A percentile compares a stretch with the other conserved stretches of the same genome.
These are phyloP conservation scores for Galeruca laticollis DNA, from an alignment of 2,888 invertebrate species.

Conservation along the genomic window DNA sequence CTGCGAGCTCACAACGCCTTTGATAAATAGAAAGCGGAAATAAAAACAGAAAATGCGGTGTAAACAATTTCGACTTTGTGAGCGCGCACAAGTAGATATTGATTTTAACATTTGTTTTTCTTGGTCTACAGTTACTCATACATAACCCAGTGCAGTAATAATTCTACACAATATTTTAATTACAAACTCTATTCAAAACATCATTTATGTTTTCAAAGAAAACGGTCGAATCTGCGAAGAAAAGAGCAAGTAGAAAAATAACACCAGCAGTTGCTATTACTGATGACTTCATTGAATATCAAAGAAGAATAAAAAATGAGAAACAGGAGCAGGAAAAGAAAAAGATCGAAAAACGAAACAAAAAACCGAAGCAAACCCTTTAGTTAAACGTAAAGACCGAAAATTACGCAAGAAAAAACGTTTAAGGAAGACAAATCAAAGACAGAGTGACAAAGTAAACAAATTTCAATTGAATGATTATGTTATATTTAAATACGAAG, in stretches of 20 bases:
- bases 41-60: too few relatives aligned
- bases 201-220: background rate
- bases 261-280: too few relatives aligned
- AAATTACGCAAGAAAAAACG: constrained; percentile 13
- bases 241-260: too few relatives aligned
- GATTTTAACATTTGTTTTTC: too few relatives aligned
- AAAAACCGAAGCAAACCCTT: background rate
- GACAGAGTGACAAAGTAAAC: constrained; percentile 9
- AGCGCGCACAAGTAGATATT: too few relatives aligned
- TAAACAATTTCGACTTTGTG: too few relatives aligned
- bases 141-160: constrained; percentile 6
- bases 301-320: constrained; percentile 10
- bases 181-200: constrained; percentile 14
- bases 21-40: too few relatives aligned
- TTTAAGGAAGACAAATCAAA: constrained; percentile 12
- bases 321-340: constrained; percentile 7
- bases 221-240: too few relatives aligned
- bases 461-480: constrained; percentile 10
- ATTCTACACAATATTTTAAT: background rate
- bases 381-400: background rate
- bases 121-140: constrained; percentile 8
- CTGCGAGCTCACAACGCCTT: too few relatives aligned
- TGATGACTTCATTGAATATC: too few relatives aligned
- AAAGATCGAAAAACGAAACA: constrained; percentile 13
- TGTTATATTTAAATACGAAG: constrained; percentile 13